Evolutionary conservation across 2,888 invertebrate species (phyloP).

Genomic region (Nomada ferruginata): DNA sequence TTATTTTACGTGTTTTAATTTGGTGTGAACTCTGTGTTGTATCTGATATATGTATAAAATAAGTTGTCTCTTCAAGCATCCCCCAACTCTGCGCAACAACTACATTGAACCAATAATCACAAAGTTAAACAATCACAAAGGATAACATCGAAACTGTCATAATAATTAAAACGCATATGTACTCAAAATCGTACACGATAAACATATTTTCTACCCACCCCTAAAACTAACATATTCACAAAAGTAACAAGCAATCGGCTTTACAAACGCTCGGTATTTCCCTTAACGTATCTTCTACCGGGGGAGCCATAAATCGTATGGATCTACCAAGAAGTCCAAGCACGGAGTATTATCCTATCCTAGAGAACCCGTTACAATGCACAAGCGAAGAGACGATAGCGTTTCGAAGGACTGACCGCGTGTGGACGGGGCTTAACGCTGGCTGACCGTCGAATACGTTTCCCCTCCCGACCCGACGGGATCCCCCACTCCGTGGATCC

Average conservation of each 20-base stretch:
- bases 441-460: slow-evolving; percentile 39
- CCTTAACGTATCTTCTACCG: not conserved
- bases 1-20: too few relatives aligned
- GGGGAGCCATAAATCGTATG: not conserved
- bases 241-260: not conserved
- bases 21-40: too few relatives aligned
- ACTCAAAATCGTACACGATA: too few relatives aligned
- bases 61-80: too few relatives aligned
- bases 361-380: slow-evolving; percentile 34
- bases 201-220: too few relatives aligned
- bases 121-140: too few relatives aligned
- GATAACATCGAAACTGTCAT: too few relatives aligned
- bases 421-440: slow-evolving; percentile 43
- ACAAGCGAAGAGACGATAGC: not conserved
- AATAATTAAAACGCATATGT: too few relatives aligned
- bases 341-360: not conserved
- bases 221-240: not conserved
- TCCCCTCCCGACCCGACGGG: slow-evolving; percentile 31
- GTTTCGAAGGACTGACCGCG: not conserved
- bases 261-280: not conserved
- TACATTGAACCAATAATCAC: too few relatives aligned
- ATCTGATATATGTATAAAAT: too few relatives aligned
- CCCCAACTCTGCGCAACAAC: too few relatives aligned
- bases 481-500: slow-evolving; percentile 33
- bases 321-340: not conserved